phyloP scores from a whole-genome alignment of 2,797 vertebrate genomes.

The Remorina albescens region DNA sequence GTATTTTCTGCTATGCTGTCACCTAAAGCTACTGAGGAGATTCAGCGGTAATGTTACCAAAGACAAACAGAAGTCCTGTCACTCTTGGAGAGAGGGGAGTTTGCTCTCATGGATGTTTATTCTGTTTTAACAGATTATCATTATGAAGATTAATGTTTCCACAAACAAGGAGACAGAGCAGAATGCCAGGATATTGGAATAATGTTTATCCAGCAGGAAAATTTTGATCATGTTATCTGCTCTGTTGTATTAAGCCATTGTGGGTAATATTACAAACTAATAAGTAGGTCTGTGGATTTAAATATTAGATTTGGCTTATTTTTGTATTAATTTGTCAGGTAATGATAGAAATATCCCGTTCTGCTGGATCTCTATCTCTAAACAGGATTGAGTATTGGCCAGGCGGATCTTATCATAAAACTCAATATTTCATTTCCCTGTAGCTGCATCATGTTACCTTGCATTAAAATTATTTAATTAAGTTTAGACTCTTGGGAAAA shows the following conservation, averaged over 20 bases:
- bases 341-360: too few relatives aligned
- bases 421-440: not conserved
- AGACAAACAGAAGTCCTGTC: conserved; percentile 29
- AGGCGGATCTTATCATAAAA: not conserved
- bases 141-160: conserved; percentile 40
- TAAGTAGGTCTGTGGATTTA: not conserved
- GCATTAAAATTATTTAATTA: too few relatives aligned
- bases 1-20: conserved; percentile 57
- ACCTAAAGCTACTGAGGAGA: conserved; percentile 51
- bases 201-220: conserved; percentile 24
- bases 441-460: not conserved
- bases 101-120: conserved; percentile 22
- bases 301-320: not conserved
- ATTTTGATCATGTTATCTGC: not conserved
- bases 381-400: too few relatives aligned
- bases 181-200: conserved; percentile 18
- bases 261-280: not conserved
- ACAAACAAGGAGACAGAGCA: conserved; percentile 6
- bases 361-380: too few relatives aligned
- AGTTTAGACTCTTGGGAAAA: too few relatives aligned
- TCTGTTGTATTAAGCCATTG: not conserved
- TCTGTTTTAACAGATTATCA: conserved; percentile 43
- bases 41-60: conserved; percentile 16
- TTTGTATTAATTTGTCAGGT: too few relatives aligned
- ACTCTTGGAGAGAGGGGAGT: conserved; percentile 14